Base-by-base conservation (phyloP, 1,140 invertebrate genomes). In the Leguminivora glycinivorella region DNA sequence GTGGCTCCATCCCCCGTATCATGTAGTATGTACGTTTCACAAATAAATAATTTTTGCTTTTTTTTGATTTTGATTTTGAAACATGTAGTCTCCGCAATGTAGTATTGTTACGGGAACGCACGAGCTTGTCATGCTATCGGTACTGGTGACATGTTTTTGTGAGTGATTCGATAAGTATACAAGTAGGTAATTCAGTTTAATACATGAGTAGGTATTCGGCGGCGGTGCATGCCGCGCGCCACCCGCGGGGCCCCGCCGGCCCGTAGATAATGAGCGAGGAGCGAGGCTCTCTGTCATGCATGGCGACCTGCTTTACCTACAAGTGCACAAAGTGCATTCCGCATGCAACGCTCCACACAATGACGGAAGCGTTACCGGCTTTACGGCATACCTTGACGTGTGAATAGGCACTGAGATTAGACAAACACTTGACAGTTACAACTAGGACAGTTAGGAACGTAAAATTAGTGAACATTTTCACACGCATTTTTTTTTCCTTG, bases 261-360 rank as follows among this genome's bases (percentile, higher is more conserved):
- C 77, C 81, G 86, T 85, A 84, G 84, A 87, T 87, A 87, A 86
- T 83, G 82, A 88, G 83, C 85, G 87, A 78, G 78, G 68, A n/a
- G n/a, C n/a, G n/a, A n/a, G n/a, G 78, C 79, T 85, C 83, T 83
- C 83, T 73, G 80, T 81, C 81, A 81, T 73, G 73, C 74, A 73
- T 38, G 26, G 71, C 75, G 77, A 78, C 77, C 72, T 74, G 77
- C 79, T 83, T 79, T 80, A 72, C 70, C 68, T 56, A 72, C 74
- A 78, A 83, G 69, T 83, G 83, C 83, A 43, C 38, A 43, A 43
- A 83, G 69, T 83, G 83, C 83, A 85, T 84, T 81, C 75, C 74
- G 47, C 56, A 25, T 77, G 72, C 75, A 67, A 73, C 73, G 63
- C 29, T 31, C 60, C 22, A 70, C 12, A 70, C 70, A 73, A 73